These are phyloP conservation scores for Drosophila tsacasi DNA, from an alignment of 1,140 invertebrate species.

Conservation along the genomic window DNA sequence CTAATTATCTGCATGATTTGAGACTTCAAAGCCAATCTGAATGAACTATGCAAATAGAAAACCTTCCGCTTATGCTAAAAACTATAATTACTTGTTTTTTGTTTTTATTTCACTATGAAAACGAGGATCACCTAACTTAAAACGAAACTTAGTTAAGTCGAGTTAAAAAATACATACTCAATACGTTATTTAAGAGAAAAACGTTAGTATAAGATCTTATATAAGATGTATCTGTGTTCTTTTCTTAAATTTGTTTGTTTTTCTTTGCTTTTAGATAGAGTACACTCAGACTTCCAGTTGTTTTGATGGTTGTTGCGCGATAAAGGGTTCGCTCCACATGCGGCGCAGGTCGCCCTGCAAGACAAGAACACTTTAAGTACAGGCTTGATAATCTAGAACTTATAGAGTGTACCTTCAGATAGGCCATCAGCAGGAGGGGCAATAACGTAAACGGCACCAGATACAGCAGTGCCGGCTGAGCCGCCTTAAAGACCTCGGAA, in stretches of 20 bases:
- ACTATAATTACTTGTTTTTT: conserved; percentile 76
- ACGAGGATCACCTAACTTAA: conserved; percentile 73
- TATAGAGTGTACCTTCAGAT: conserved; percentile 91
- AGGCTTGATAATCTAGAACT: neutral
- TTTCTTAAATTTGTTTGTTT: conserved; percentile 36
- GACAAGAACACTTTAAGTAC: conserved; percentile 1
- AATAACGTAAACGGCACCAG: conserved; percentile 98
- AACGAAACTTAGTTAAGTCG: conserved; percentile 68
- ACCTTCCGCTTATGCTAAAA: conserved; percentile 54
- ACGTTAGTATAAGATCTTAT: conserved; percentile 47
- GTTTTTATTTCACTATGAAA: conserved; percentile 68
- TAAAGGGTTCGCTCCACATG: conserved; percentile 99
- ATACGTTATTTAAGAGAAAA: conserved; percentile 70
- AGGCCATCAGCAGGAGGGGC: conserved; percentile 98
- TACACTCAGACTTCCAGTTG: conserved; percentile 85
- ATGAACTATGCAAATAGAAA: conserved; percentile 56
- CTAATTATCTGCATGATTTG: conserved; percentile 44
- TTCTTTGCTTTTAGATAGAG: conserved; percentile 68
- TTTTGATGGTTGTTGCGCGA: conserved; percentile 89
- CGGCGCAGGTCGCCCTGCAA: conserved; percentile 95
- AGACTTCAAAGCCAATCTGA: conserved; percentile 36
- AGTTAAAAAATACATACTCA: conserved; percentile 73
- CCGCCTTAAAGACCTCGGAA: conserved; percentile 98
- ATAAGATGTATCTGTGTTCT: conserved; percentile 39
- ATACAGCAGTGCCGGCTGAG: conserved; percentile 98